Conservation (phyloP, 2,888 invertebrate genomes). For the Lasioglossum zephyrum region DNA sequence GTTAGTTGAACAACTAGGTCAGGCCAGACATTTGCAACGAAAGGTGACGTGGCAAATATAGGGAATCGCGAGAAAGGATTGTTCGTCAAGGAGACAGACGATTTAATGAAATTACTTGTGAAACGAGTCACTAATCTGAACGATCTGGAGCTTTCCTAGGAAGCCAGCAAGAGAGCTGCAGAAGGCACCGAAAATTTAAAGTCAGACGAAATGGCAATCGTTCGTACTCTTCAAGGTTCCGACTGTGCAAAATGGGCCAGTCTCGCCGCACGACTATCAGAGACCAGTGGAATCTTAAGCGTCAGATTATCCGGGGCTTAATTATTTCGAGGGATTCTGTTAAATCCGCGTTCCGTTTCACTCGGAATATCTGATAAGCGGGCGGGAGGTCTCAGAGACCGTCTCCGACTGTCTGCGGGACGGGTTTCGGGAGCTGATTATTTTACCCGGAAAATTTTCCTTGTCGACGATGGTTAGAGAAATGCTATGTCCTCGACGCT, state of each 20-base stretch:
- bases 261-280: conserved; percentile 18
- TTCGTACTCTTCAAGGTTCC: not conserved
- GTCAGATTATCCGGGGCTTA: conserved; percentile 56
- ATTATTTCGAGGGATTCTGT: conserved; percentile 59
- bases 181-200: not conserved
- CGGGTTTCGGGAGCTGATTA: conserved; percentile 35
- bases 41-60: not conserved
- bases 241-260: conserved; percentile 16
- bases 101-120: not conserved
- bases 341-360: conserved; percentile 52
- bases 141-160: not conserved
- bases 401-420: conserved; percentile 3
- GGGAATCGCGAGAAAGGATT: not conserved
- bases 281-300: conserved; percentile 37
- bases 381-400: conserved; percentile 23
- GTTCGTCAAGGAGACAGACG: not conserved
- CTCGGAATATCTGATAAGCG: conserved; percentile 54
- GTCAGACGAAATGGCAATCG: not conserved
- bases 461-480: conserved; percentile 25
- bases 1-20: not conserved
- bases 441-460: conserved; percentile 34
- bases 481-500: conserved; percentile 36
- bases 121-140: not conserved
- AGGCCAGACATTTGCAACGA: not conserved
- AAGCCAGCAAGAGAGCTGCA: no score